These are phyloP conservation scores for Arenicola marina DNA, from an alignment of 2,888 invertebrate genomes.

Conservation along the genomic window DNA sequence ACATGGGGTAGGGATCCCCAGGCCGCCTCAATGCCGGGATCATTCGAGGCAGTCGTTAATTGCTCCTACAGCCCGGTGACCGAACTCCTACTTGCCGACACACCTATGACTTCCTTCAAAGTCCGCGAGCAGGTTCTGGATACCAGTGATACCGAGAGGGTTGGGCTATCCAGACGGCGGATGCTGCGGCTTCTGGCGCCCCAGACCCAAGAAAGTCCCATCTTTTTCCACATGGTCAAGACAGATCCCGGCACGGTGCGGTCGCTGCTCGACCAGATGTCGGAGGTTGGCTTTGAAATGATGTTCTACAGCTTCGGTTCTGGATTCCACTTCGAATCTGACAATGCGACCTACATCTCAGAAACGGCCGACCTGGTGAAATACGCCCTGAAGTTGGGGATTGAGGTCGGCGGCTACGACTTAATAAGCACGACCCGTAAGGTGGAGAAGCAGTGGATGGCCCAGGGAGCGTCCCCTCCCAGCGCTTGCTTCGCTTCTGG, in stretches of 20 bases:
- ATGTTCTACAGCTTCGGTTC: slow-evolving; percentile 36
- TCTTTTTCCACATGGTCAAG: slow-evolving; percentile 34
- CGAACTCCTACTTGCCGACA: neutral
- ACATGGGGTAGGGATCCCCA: slow-evolving; percentile 27
- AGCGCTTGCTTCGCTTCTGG: slow-evolving; percentile 34
- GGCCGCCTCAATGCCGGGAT: slow-evolving; percentile 27
- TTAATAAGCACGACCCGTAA: slow-evolving; percentile 27
- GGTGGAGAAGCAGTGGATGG: slow-evolving; percentile 24
- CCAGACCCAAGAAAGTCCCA: slow-evolving; percentile 36
- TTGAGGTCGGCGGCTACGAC: slow-evolving; percentile 38
- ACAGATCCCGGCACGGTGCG: slow-evolving; percentile 12
- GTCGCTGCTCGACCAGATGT: slow-evolving; percentile 30
- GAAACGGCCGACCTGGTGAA: slow-evolving; percentile 18
- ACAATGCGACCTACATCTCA: slow-evolving; percentile 24
- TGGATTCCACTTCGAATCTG: slow-evolving; percentile 32
- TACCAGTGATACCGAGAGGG: slow-evolving; percentile 28
- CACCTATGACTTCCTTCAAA: slow-evolving; percentile 24
- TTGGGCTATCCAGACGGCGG: slow-evolving; percentile 20
- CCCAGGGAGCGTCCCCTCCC: slow-evolving; percentile 11
- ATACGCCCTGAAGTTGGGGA: slow-evolving; percentile 31
- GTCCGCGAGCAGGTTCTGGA: slow-evolving; percentile 30
- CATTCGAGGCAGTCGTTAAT: slow-evolving; percentile 28
- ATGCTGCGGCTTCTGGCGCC: slow-evolving; percentile 32
- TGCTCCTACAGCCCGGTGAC: slow-evolving; percentile 23
- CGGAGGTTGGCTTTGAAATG: slow-evolving; percentile 38